Evolutionary conservation across 2,113 vertebrate species (phyloP).

Genomic region (Pangasianodon hypophthalmus): DNA sequence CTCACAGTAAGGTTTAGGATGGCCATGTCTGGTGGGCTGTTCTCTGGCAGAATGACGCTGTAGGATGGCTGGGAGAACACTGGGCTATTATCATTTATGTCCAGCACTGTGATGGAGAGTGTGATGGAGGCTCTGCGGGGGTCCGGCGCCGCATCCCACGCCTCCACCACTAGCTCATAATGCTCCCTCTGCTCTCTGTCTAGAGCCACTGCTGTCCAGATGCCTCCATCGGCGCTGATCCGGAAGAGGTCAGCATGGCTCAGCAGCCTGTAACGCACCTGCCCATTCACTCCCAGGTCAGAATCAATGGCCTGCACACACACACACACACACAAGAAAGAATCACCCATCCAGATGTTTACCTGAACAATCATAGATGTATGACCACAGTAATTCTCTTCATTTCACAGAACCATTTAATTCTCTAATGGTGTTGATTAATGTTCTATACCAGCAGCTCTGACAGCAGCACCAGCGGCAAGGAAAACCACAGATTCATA

Average conservation of each 20-base stretch:
- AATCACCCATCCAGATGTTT: not conserved
- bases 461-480: not conserved
- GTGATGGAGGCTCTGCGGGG: constrained; percentile 81
- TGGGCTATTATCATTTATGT: constrained; percentile 95
- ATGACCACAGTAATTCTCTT: not conserved
- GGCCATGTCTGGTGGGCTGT: constrained; percentile 79
- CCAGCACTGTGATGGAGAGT: constrained; percentile 83
- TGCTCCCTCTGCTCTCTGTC: constrained; percentile 84
- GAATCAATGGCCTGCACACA: constrained; percentile 84
- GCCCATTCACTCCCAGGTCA: constrained; percentile 87
- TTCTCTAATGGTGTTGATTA: not conserved
- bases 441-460: not conserved
- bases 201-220: constrained; percentile 83
- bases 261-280: constrained; percentile 85
- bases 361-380: not conserved
- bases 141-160: constrained; percentile 84
- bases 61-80: constrained; percentile 87
- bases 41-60: constrained; percentile 82
- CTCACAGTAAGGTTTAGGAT: constrained; percentile 85
- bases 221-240: constrained; percentile 87
- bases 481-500: not conserved
- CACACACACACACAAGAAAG: constrained; percentile 4
- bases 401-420: not conserved
- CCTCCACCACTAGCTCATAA: constrained; percentile 87
- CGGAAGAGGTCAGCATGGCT: constrained; percentile 87